These are phyloP conservation scores for Etia nguti DNA, from an alignment of 2,113 vertebrate genomes.

Conservation along the genomic window DNA sequence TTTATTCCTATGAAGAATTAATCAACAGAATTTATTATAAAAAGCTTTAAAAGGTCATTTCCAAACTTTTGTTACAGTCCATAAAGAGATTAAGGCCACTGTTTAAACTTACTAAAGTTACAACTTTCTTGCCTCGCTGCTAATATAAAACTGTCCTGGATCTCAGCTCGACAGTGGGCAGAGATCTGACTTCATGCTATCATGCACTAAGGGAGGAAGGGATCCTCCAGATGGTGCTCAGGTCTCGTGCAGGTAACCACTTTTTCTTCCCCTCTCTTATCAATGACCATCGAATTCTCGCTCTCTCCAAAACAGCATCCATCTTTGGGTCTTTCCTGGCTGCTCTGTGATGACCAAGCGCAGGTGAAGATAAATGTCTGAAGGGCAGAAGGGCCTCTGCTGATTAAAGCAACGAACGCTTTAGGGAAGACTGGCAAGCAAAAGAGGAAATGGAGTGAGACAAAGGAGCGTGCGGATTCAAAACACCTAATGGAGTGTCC, in stretches of 20 bases:
- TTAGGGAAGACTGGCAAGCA: slow-evolving; percentile 43
- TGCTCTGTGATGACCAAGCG: slow-evolving; percentile 33
- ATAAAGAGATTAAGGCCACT: slow-evolving; percentile 4
- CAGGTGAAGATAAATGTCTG: slow-evolving; percentile 51
- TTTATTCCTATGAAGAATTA: slow-evolving; percentile 20
- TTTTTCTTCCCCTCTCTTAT: slow-evolving; percentile 55
- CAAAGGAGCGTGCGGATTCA: slow-evolving; percentile 51
- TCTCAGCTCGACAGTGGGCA: background rate
- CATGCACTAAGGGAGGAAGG: background rate
- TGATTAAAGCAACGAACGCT: slow-evolving; percentile 54
- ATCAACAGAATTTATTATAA: slow-evolving; percentile 19
- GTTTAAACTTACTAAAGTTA: background rate
- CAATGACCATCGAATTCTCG: slow-evolving; percentile 44
- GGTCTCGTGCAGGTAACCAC: slow-evolving; percentile 40
- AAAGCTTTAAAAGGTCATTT: slow-evolving; percentile 28
- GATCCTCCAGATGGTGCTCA: slow-evolving; percentile 37
- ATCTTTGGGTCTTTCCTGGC: slow-evolving; percentile 48
- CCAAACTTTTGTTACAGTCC: slow-evolving; percentile 12
- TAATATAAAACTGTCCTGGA: background rate
- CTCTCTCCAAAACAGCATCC: slow-evolving; percentile 46
- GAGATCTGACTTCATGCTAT: slow-evolving; percentile 16
- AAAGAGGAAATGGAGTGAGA: slow-evolving; percentile 67
- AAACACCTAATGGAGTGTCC: slow-evolving; percentile 69
- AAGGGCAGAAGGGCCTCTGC: slow-evolving; percentile 32
- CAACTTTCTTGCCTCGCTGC: background rate